Conservation (phyloP, 2,797 vertebrate species). For the Euthynnus affinis region DNA sequence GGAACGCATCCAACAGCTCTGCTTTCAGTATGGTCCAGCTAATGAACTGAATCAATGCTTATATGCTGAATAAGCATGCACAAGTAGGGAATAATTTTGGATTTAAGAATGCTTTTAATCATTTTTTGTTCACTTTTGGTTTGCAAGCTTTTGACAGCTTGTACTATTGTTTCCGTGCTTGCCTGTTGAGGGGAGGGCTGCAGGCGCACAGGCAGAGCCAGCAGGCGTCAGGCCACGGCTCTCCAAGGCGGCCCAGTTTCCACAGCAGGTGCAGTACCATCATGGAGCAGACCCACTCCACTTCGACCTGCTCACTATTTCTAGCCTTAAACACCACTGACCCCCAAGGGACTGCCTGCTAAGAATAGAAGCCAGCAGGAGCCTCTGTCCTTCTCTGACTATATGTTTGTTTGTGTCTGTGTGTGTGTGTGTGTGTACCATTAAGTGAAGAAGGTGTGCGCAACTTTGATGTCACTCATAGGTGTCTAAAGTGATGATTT, state of each 20-base stretch:
- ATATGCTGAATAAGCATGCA: conserved; percentile 30
- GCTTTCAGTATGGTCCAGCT: conserved; percentile 44
- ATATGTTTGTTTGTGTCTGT: not conserved
- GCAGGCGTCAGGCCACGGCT: conserved; percentile 56
- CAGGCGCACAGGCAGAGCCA: conserved; percentile 38
- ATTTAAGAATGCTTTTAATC: conserved; percentile 50
- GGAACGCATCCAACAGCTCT: conserved; percentile 40
- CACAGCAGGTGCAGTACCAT: conserved; percentile 73
- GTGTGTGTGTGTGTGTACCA: not conserved
- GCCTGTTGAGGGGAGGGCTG: conserved; percentile 24
- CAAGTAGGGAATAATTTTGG: conserved; percentile 22
- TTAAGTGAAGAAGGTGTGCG: not conserved
- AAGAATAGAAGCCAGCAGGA: conserved; percentile 58
- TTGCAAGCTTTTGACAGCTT: conserved; percentile 50
- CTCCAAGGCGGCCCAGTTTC: conserved; percentile 72
- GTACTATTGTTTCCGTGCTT: conserved; percentile 43
- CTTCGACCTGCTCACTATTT: conserved; percentile 68
- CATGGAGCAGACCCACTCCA: conserved; percentile 52
- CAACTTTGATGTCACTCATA: too few relatives aligned
- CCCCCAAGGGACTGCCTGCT: conserved; percentile 48
- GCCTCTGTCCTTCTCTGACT: not conserved
- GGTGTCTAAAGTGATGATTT: too few relatives aligned
- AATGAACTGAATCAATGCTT: conserved; percentile 35
- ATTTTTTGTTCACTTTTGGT: conserved; percentile 43
- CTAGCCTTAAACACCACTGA: conserved; percentile 52